Evolutionary conservation across 2,797 vertebrate genomes (phyloP).

Genomic region (Poecilia gillii): DNA sequence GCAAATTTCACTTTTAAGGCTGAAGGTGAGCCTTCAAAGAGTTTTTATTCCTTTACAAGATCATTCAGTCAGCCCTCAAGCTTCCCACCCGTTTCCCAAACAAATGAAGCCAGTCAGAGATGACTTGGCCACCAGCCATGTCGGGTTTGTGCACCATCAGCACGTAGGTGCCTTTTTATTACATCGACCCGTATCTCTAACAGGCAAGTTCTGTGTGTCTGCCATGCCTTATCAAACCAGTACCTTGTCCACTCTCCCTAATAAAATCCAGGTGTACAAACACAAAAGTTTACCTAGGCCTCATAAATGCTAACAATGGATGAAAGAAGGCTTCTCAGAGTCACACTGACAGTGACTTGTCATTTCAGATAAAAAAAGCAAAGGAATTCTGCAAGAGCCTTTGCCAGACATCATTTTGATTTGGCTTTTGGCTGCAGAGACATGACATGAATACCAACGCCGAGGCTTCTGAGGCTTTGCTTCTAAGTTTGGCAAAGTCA

Average conservation of each 20-base stretch:
- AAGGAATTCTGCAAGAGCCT: not conserved
- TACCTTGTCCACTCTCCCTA: conserved; percentile 36
- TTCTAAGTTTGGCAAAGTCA: not conserved
- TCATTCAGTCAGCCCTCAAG: conserved; percentile 34
- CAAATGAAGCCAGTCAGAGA: conserved; percentile 40
- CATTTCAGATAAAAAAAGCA: not conserved
- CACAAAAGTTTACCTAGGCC: conserved; percentile 64
- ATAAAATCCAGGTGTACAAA: conserved; percentile 77
- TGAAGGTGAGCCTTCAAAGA: conserved; percentile 18
- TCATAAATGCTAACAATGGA: conserved; percentile 67
- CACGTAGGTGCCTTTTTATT: conserved; percentile 35
- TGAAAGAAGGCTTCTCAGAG: conserved; percentile 26
- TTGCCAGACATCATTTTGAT: not conserved
- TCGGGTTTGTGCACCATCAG: conserved; percentile 61
- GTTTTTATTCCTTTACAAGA: conserved; percentile 30
- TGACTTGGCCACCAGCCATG: conserved; percentile 39
- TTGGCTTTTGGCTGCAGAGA: not conserved
- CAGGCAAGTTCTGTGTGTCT: conserved; percentile 45
- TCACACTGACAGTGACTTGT: conserved; percentile 38
- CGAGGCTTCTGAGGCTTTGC: not conserved
- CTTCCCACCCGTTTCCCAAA: conserved; percentile 14
- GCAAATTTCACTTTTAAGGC: conserved; percentile 34
- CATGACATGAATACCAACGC: not conserved
- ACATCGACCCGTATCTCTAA: conserved; percentile 42
- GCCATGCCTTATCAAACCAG: conserved; percentile 49